Base-by-base conservation (phyloP, 2,888 invertebrate genomes). In the Xylota segnis region DNA sequence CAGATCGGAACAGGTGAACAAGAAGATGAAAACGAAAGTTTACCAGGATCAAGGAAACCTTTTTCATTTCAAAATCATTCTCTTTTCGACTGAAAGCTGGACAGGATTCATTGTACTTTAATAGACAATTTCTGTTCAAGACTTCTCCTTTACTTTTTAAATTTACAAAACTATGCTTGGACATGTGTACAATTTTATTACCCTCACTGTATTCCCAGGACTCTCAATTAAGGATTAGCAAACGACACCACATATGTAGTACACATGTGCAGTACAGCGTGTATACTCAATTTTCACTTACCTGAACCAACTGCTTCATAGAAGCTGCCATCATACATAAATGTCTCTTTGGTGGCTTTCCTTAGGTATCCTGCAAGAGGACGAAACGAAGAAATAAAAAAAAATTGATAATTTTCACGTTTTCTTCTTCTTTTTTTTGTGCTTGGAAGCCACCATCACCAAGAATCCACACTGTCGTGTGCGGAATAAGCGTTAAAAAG, bases 291-390 rank as follows among this genome's bases (percentile, higher is more conserved):
- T 40, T 37, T 65, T 47, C 52, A 68, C 75, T 88, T 61, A 90
- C 90, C 89, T 70, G 88, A 89, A 7, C 91, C 90, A 6, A 92
- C 88, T 0, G 92, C 92, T 88, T 92, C 90, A 72, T 91, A 90
- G 61, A 92, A 92, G 65, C 88, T 90, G 45, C 92, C 92, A 77
- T 91, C 89, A 61, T 89, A 89, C 32, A 90, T 78, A 14, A 90
- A 91, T n/a, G 88, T 88, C 5, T 90, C 88, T 68, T 89, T 90
- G 6, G 88, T 89, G 10, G 87, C 89, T n/a, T 88, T 88, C 2
- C 81, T 77, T 0, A 90, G 74, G 66, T 87, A 68, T 75, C 87
- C 89, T 89, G 52, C 6, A 66, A 34, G 32, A 40, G 34, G 2
- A 68, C 47, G 5, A 47, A 63, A 71, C 40, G n/a, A n/a, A 37